These are phyloP conservation scores for Lampris megalopsis DNA, from an alignment of 2,113 vertebrate species.

Conservation along the genomic window DNA sequence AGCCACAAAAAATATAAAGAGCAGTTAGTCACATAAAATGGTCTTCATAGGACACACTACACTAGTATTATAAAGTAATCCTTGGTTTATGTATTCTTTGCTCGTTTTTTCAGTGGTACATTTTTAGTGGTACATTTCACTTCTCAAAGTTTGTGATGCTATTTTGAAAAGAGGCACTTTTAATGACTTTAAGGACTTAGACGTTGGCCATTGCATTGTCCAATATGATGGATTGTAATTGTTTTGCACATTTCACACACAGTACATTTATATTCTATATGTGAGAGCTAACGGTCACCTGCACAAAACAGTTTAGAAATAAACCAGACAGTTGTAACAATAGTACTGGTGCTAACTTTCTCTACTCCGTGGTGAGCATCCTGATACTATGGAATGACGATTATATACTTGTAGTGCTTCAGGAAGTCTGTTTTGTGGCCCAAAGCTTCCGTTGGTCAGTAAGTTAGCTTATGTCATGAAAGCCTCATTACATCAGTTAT, in stretches of 20 bases:
- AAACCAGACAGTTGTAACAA: not conserved
- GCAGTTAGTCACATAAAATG: not conserved
- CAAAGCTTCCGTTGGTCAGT: not conserved
- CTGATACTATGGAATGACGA: not conserved
- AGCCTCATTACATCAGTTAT: not conserved
- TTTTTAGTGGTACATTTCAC: not conserved
- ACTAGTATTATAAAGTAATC: not conserved
- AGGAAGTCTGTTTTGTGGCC: not conserved
- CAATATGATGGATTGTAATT: no score
- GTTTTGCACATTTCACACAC: not conserved
- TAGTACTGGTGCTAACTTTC: not conserved
- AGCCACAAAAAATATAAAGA: conserved; percentile 22
- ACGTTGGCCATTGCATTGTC: no score
- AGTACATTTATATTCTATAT: not conserved
- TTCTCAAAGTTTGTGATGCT: not conserved
- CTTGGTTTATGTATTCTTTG: not conserved
- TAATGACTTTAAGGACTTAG: no score
- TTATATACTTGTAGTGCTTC: not conserved
- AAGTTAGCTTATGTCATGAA: not conserved
- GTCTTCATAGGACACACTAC: not conserved
- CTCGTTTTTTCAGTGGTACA: not conserved
- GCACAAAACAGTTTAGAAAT: not conserved
- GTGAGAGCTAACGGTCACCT: not conserved
- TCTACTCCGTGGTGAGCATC: no score
- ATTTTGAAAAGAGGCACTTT: not conserved